Base-by-base conservation (phyloP, 1,140 invertebrate species). In the Bombus cullumanus region DNA sequence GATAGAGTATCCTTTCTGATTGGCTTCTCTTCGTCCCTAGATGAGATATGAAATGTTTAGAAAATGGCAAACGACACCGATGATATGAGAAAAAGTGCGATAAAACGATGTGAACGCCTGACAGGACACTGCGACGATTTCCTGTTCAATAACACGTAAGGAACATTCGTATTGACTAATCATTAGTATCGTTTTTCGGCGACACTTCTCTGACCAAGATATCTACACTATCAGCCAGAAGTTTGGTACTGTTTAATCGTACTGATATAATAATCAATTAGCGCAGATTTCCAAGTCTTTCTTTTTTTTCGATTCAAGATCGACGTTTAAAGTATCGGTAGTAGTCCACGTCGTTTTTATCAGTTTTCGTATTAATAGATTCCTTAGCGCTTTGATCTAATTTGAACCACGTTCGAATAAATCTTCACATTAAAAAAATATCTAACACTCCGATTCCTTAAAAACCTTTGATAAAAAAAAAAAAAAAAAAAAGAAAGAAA, bases 41-140 rank as follows among this genome's bases (percentile, higher is more conserved):
- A 94, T 92, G 93, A 47, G 41, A 94, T 93, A 94, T 93, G 93
- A 93, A 47, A 94, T 89, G 91, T 81, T 91, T 91, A 92, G 37
- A 92, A 92, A 92, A 90, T 89, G 77, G 78, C 89, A 89, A 82
- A 90, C 89, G 92, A 94, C 91, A 91, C 88, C 86, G 89, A 92
- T 92, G 93, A 94, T 94, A 94, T 94, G 92, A 78, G 74, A 88
- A 92, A 89, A 31, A 39, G 86, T 91, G 86, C 86, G 89, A 93
- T 93, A 89, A 86, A 75, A 69, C 13, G 82, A 78, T 53, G 87
- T 82, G 81, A 41, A 81, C 64, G 66, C 82, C 86, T 80, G 75
- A 79, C 85, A 81, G 91, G 88, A 91, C 88, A 43, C 3, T 43
- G 66, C 64, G 68, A 73, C 83, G 41, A 43, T 28, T 68, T 75